These are phyloP conservation scores for Myotis myotis DNA, from an alignment of 2,797 vertebrate genomes.

Conservation along the genomic window DNA sequence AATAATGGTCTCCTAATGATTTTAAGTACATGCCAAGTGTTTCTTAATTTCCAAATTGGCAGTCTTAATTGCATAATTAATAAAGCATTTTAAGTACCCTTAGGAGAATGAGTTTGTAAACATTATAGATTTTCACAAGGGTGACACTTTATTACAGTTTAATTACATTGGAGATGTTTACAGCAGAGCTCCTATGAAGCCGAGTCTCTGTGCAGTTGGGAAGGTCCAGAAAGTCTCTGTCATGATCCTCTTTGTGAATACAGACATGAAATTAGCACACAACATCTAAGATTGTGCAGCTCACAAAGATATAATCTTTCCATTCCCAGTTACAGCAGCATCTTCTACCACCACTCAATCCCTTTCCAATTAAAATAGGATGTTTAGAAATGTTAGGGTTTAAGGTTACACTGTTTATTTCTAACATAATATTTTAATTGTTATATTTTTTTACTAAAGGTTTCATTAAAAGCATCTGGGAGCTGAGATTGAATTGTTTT, in stretches of 20 bases:
- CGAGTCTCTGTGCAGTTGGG: not conserved
- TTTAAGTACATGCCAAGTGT: conserved; percentile 10
- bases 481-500: not conserved
- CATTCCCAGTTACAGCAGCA: not conserved
- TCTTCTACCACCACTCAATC: rapidly evolving
- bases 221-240: not conserved
- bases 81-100: conserved; percentile 5
- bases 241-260: not conserved
- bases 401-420: not conserved
- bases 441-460: not conserved
- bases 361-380: not conserved
- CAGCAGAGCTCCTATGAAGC: not conserved
- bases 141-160: conserved; percentile 40
- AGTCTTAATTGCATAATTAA: conserved; percentile 49
- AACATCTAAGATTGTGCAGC: not conserved
- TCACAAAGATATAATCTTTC: not conserved
- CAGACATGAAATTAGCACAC: not conserved
- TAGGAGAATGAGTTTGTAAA: conserved; percentile 55
- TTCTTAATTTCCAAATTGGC: conserved; percentile 49
- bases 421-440: not conserved
- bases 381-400: not conserved
- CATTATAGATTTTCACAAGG: conserved; percentile 55
- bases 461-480: not conserved
- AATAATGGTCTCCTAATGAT: not conserved
- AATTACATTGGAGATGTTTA: conserved; percentile 56